phyloP scores from a whole-genome alignment of 2,888 invertebrate genomes.

The Magallana nippona region DNA sequence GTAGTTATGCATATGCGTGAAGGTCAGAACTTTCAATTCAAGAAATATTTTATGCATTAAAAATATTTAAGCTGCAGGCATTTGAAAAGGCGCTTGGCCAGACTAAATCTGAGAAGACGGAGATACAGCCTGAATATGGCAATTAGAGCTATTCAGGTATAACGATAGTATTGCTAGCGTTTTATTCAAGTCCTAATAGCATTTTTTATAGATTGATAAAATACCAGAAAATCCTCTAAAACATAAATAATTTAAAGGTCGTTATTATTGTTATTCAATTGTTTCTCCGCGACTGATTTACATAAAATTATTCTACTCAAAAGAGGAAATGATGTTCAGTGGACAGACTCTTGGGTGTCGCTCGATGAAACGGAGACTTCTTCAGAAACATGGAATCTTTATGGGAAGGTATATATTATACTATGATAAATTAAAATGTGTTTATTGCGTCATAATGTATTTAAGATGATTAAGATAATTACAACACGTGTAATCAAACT shows the following conservation, averaged over 20 bases:
- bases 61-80: constrained; percentile 3
- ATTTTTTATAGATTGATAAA: constrained; percentile 1
- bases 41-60: constrained; percentile 15
- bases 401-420: neutral
- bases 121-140: neutral
- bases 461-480: neutral
- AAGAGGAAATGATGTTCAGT: constrained; percentile 12
- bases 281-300: neutral
- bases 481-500: neutral
- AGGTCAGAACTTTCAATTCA: neutral
- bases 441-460: neutral
- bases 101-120: constrained; percentile 5
- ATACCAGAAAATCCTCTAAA: neutral
- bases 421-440: neutral
- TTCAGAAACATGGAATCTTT: constrained; percentile 19
- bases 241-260: neutral
- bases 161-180: too few relatives aligned
- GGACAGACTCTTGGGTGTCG: constrained; percentile 15
- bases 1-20: neutral
- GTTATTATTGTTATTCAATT: neutral
- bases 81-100: constrained; percentile 7
- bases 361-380: constrained; percentile 7
- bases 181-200: neutral
- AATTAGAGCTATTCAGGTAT: constrained; percentile 5
- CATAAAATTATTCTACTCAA: neutral